Evolutionary conservation across 2,888 invertebrate genomes (phyloP), one percentile per base, ranked within the genome.

Genomic region (Trilocha varians): DNA sequence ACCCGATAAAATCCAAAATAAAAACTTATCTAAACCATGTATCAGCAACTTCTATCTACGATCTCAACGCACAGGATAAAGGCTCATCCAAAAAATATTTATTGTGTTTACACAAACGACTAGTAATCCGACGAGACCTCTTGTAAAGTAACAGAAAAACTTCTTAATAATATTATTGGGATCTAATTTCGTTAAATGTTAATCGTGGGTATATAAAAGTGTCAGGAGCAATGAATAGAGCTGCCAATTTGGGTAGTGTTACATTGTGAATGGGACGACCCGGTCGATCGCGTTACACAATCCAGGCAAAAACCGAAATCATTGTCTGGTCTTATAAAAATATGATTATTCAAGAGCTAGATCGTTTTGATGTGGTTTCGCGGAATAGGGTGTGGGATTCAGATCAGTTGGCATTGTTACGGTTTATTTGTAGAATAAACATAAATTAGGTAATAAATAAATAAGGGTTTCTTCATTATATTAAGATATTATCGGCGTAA

Each of bases 21-120:
- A 52, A 44, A 42, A 40, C 46, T 60, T 66, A 70, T 69, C 68
- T 60, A 17, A 36, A 39, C 18, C 44, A 44, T 49, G 57, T 59
- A 70, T 70, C 69, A 70, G 50, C 59, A 63, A 57, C 61, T 61
- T 53, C 52, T 64, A 79, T 78, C 78, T 72, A 43, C 46, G 50
- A 73, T 75, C 75, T 68, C 49, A 59, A 55, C 57, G 57, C 53
- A 52, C 41, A 37, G 68, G 70, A 79, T 74, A 77, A 78, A 55
- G 62, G 53, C 56, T 42, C 45, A 36, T 47, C 62, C 66, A 79
- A 82, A 82, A 80, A 78, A 70, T 72, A 79, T 78, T 80, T 77
- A 84, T 85, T 84, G 80, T 84, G 82, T 85, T 84, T 84, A 80
- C 72, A 77, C 80, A 84, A 83, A 78, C 77, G 84, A 84, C 78